These are phyloP conservation scores for Rhinoderma darwinii DNA, from an alignment of 2,113 vertebrate species.

Conservation along the genomic window DNA sequence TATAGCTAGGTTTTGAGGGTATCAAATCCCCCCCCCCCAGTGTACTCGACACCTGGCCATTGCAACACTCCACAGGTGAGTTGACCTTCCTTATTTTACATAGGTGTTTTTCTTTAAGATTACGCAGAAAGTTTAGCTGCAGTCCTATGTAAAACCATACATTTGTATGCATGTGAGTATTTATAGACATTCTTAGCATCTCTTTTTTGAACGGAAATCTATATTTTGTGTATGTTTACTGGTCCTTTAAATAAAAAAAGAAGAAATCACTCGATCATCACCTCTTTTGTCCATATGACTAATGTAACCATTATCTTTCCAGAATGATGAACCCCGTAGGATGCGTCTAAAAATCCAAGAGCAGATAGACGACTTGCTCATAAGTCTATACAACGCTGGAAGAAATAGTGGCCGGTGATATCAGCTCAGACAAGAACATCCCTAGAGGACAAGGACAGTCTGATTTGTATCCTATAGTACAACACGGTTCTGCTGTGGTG, in stretches of 20 bases:
- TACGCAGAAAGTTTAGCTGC: neutral
- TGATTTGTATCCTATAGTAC: constrained; percentile 21
- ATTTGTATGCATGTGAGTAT: neutral
- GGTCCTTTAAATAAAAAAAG: neutral
- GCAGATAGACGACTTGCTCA: neutral
- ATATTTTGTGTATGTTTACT: neutral
- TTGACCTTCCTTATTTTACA: too few species aligned
- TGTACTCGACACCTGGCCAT: too few species aligned
- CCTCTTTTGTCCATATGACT: constrained; percentile 14
- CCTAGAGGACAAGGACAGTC: neutral
- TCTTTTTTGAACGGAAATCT: neutral
- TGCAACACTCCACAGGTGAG: too few species aligned
- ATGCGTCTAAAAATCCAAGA: neutral
- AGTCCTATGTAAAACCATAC: neutral
- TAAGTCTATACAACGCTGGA: neutral
- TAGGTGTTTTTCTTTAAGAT: neutral
- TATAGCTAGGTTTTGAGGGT: too few species aligned
- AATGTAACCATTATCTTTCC: neutral
- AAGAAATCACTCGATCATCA: neutral
- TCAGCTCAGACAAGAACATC: neutral
- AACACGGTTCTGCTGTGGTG: too few species aligned
- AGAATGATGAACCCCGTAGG: neutral
- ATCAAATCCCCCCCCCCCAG: too few species aligned
- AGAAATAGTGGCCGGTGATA: neutral
- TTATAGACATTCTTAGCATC: neutral